These are phyloP conservation scores for Vanacampus margaritifer DNA, from an alignment of 2,113 vertebrate genomes.

Conservation along the genomic window DNA sequence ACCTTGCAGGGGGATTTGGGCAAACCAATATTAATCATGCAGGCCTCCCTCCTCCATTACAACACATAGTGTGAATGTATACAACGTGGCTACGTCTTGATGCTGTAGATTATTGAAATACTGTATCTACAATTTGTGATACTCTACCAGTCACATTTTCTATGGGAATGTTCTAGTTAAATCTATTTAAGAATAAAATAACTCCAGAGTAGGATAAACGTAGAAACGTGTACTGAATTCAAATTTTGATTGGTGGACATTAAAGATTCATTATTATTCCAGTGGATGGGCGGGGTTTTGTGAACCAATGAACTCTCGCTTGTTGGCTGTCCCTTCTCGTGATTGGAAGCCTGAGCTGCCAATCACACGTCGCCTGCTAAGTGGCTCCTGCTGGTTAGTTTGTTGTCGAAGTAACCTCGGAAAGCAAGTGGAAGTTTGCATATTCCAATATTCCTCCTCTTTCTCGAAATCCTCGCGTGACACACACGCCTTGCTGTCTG, in stretches of 20 bases:
- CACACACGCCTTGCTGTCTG: not conserved
- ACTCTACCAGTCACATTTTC: too few relatives aligned
- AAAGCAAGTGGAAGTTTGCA: conserved; percentile 38
- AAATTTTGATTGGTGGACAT: too few relatives aligned
- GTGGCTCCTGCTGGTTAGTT: conserved; percentile 74
- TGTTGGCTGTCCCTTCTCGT: conserved; percentile 61
- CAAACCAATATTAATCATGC: conserved; percentile 45
- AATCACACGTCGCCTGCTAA: conserved; percentile 81
- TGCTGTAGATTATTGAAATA: too few relatives aligned
- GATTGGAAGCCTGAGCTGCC: conserved; percentile 73
- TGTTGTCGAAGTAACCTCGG: conserved; percentile 41
- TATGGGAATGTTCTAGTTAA: too few relatives aligned
- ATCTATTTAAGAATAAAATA: too few relatives aligned
- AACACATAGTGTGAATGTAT: too few relatives aligned
- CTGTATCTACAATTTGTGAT: too few relatives aligned
- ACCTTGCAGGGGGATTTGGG: conserved; percentile 48
- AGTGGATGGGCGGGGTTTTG: conserved; percentile 13
- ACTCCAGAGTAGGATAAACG: too few relatives aligned
- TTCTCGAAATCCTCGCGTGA: accelerated
- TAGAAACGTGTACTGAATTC: too few relatives aligned
- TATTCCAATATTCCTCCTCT: not conserved
- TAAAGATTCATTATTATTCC: too few relatives aligned
- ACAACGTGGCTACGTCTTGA: too few relatives aligned
- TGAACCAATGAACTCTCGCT: conserved; percentile 47
- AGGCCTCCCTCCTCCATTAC: not conserved